Evolutionary conservation across 2,797 vertebrate species (phyloP).

Genomic region (Syngnathus rostellatus): DNA sequence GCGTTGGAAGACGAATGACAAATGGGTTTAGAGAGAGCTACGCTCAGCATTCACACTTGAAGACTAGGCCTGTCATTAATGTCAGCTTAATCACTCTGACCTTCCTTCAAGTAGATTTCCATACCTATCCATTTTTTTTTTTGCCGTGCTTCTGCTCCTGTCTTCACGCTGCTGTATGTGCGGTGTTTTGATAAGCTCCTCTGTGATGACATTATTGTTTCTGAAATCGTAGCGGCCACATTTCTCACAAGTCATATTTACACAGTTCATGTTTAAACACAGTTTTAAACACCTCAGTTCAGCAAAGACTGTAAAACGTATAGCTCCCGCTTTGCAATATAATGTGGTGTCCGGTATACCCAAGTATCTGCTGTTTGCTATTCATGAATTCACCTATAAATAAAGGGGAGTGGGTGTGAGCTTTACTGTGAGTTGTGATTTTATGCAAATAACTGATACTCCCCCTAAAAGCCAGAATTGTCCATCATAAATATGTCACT

Average conservation of each 20-base stretch:
- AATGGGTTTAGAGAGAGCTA: constrained; percentile 64
- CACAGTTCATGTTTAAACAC: not conserved
- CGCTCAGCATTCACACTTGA: constrained; percentile 63
- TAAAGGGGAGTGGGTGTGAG: too few species aligned
- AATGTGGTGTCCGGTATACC: not conserved
- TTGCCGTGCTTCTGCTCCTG: constrained; percentile 46
- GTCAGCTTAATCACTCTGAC: constrained; percentile 76
- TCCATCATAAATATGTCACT: too few species aligned
- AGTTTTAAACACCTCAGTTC: not conserved
- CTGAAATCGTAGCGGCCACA: not conserved
- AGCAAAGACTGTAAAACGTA: not conserved
- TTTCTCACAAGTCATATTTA: not conserved
- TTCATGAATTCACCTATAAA: too few species aligned
- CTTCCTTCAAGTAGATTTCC: constrained; percentile 73
- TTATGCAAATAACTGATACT: too few species aligned
- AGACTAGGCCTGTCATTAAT: constrained; percentile 71
- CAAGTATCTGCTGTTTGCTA: too few species aligned
- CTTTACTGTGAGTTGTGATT: too few species aligned
- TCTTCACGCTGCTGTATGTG: constrained; percentile 33
- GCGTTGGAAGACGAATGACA: constrained; percentile 67
- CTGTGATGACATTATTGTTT: constrained; percentile 34
- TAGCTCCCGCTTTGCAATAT: not conserved
- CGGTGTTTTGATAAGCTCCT: constrained; percentile 43
- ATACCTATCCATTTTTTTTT: constrained; percentile 62
- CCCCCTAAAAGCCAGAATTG: too few species aligned